These are phyloP conservation scores for Macroglossus sobrinus DNA, from an alignment of 2,113 vertebrate genomes.

Conservation along the genomic window DNA sequence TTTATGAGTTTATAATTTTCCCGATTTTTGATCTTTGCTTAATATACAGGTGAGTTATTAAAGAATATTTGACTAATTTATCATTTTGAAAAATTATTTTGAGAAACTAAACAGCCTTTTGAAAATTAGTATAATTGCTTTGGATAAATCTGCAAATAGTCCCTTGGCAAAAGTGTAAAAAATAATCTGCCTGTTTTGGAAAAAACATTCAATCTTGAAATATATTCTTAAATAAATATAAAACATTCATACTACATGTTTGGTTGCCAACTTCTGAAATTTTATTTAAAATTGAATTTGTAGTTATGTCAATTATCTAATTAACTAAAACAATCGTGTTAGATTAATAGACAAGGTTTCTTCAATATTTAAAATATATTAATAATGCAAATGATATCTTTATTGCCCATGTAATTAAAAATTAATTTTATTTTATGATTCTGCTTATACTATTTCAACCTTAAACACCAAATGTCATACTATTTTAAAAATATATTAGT, in stretches of 20 bases:
- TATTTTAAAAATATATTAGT: neutral
- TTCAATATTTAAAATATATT: slow-evolving; percentile 42
- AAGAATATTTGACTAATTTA: neutral
- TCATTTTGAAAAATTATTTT: neutral
- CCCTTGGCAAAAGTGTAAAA: neutral
- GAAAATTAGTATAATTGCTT: neutral
- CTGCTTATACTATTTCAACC: neutral
- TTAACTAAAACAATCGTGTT: slow-evolving; percentile 62
- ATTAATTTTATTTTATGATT: neutral
- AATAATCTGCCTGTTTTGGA: neutral
- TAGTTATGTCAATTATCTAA: slow-evolving; percentile 68
- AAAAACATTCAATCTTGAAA: neutral
- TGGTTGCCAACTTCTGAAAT: slow-evolving; percentile 35
- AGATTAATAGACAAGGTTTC: slow-evolving; percentile 69
- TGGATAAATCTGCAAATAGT: neutral
- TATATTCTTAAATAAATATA: neutral
- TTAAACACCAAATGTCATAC: neutral
- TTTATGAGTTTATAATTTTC: neutral
- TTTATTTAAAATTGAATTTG: slow-evolving; percentile 77
- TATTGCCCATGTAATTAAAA: neutral
- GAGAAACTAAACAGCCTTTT: neutral
- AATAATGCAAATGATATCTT: slow-evolving; percentile 38
- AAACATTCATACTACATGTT: neutral
- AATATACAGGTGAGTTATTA: neutral
- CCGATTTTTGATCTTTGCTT: neutral